phyloP scores from a whole-genome alignment of 2,888 invertebrate species.

The Marasmarcha lunaedactyla region DNA sequence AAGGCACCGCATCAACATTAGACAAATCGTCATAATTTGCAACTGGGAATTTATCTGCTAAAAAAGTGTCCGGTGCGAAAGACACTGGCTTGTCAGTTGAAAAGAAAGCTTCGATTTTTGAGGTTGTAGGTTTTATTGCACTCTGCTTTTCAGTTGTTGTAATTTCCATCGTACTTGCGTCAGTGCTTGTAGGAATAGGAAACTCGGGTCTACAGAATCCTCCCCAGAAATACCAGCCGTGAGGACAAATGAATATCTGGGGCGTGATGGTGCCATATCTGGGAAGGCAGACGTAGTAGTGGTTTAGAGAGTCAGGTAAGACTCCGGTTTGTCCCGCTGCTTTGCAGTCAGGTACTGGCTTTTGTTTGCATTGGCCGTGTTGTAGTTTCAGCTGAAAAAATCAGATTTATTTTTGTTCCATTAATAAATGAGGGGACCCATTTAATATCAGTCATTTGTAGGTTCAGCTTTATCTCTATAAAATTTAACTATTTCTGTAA shows the following conservation, averaged over 20 bases:
- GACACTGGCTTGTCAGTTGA: constrained; percentile 43
- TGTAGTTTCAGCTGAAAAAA: constrained; percentile 36
- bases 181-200: constrained; percentile 7
- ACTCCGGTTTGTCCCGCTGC: constrained; percentile 40
- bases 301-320: constrained; percentile 35
- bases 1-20: constrained; percentile 27
- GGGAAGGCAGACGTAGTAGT: constrained; percentile 51
- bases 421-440: no score
- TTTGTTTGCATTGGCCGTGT: constrained; percentile 41
- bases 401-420: not conserved
- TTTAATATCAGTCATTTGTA: no score
- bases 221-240: constrained; percentile 50
- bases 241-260: constrained; percentile 55
- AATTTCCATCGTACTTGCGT: constrained; percentile 2
- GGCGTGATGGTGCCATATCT: constrained; percentile 33
- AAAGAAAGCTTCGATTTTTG: constrained; percentile 34
- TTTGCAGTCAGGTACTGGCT: constrained; percentile 38
- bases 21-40: constrained; percentile 36
- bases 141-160: not conserved
- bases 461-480: no score
- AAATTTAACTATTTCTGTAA: no score
- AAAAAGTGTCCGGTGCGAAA: constrained; percentile 43
- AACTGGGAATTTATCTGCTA: constrained; percentile 45
- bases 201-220: constrained; percentile 41
- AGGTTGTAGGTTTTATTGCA: constrained; percentile 16